Base-by-base conservation (phyloP, 2,888 invertebrate genomes). In the Andrena flavipes region DNA sequence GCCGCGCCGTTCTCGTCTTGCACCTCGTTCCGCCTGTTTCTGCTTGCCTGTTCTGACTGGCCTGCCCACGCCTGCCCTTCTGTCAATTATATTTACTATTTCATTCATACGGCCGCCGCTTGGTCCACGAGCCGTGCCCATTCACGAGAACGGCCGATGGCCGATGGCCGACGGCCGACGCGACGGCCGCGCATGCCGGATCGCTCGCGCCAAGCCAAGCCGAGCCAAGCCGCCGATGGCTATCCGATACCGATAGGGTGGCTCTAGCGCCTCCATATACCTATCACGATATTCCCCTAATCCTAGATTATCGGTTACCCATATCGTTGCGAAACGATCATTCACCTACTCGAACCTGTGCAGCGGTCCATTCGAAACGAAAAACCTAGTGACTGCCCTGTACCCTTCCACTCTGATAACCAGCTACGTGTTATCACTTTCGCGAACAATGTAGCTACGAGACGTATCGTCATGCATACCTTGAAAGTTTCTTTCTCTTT, bases 21-120 rank as follows among this genome's bases (percentile, higher is more conserved):
- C 86, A 86, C 80, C 88, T 81, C 88, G 85, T 88, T 88, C 88
- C 87, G 90, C 88, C 88, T 81, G 88, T 88, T 88, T 88, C 89
- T 90, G 88, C 87, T 84, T 77, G 89, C 86, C 85, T 85, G 89
- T 85, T 89, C 90, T 87, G 89, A 91, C 90, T 90, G 89, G 90
- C 86, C 91, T 91, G 91, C 92, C 92, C 92, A 92, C 92, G 92
- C 92, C 87, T 92, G 92, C 91, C 92, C 92, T 91, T 91, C 91
- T 91, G 91, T 92, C 91, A 92, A 92, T 92, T 92, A 92, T 92
- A 92, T 92, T 92, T 92, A 92, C 92, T 92, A 92, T 91, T 92
- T 92, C 92, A 92, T 92, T 92, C 92, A 92, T 92, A 92, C 92
- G 82, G 83, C 84, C 80, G 83, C 76, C 84, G 84, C 89, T 89